Conservation (phyloP, 2,113 vertebrate species). For the Vidua chalybeata region DNA sequence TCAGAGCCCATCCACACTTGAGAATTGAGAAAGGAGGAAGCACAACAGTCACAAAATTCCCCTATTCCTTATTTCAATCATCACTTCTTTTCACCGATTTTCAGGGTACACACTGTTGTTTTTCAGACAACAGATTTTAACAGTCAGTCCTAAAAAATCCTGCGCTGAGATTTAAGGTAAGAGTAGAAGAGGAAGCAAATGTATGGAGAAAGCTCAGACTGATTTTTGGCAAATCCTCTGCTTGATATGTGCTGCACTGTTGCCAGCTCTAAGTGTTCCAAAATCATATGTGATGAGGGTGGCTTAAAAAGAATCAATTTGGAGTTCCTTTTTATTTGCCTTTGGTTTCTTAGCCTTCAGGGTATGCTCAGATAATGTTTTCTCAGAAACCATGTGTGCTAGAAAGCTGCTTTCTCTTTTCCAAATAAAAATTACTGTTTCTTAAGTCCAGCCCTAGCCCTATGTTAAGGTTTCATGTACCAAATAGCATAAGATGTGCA, state of each 20-base stretch:
- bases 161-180: background rate
- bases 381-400: slow-evolving; percentile 37
- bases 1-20: background rate
- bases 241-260: background rate
- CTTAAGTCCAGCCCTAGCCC: background rate
- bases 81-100: background rate
- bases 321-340: slow-evolving; percentile 51
- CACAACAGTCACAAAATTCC: background rate
- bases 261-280: background rate
- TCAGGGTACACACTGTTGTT: background rate
- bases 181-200: background rate
- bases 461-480: background rate
- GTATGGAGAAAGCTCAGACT: background rate
- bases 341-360: slow-evolving; percentile 51
- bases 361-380: background rate
- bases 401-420: slow-evolving; percentile 28
- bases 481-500: background rate
- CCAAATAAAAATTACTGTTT: background rate
- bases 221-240: background rate
- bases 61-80: background rate
- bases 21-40: background rate
- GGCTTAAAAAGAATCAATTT: slow-evolving; percentile 54
- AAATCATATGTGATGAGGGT: slow-evolving; percentile 24
- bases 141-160: background rate
- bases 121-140: background rate